Conservation (phyloP, 1,140 invertebrate genomes). For the Drosophila chauvacae region DNA sequence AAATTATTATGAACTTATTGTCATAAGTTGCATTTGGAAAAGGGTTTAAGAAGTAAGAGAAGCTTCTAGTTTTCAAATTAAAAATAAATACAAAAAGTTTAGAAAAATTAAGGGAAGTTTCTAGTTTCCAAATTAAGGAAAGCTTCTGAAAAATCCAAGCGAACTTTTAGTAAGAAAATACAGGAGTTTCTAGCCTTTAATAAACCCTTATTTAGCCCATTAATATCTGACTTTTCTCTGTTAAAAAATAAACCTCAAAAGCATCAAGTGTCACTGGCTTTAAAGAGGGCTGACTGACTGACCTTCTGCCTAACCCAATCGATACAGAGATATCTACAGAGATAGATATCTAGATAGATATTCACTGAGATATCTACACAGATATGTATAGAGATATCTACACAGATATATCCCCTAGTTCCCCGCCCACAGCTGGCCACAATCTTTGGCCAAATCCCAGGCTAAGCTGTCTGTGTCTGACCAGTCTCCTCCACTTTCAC, state of each 20-base stretch:
- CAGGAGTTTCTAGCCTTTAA: background rate
- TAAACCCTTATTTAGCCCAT: background rate
- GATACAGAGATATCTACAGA: too few species aligned
- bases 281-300: background rate
- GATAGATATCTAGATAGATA: background rate
- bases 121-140: too few species aligned
- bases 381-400: background rate
- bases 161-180: too few species aligned
- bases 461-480: conserved; percentile 63
- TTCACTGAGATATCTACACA: background rate
- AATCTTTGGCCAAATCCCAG: conserved; percentile 42
- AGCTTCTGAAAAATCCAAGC: too few species aligned
- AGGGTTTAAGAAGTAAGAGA: too few species aligned
- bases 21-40: too few species aligned
- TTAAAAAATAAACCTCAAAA: background rate
- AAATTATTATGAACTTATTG: too few species aligned
- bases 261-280: background rate
- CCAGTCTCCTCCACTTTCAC: background rate
- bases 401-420: background rate
- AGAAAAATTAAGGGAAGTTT: too few species aligned
- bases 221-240: background rate
- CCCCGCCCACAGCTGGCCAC: background rate
- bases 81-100: too few species aligned
- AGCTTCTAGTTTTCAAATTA: too few species aligned
- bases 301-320: background rate